Conservation (phyloP, 2,113 vertebrate species). For the Eptesicus fuscus region DNA sequence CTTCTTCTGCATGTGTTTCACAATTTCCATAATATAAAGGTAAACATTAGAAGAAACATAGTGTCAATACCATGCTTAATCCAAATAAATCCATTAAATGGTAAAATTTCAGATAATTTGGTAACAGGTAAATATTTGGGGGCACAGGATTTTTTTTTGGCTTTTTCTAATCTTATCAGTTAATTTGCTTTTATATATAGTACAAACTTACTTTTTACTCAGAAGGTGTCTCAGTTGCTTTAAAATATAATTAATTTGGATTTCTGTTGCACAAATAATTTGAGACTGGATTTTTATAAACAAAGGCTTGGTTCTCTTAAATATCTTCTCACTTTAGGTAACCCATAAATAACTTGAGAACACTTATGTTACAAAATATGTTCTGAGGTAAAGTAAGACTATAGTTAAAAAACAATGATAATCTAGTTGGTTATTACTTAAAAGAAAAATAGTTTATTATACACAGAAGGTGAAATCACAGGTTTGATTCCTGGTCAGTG, state of each 20-base stretch:
- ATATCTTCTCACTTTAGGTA: not conserved
- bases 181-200: not conserved
- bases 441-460: not conserved
- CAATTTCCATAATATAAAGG: not conserved
- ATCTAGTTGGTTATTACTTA: not conserved
- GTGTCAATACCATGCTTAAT: not conserved
- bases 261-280: not conserved
- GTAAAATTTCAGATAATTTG: slow-evolving; percentile 6
- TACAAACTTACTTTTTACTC: not conserved
- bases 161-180: not conserved
- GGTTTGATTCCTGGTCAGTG: not conserved
- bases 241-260: slow-evolving; percentile 1
- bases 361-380: not conserved
- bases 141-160: not conserved
- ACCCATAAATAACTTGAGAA: slow-evolving; percentile 6
- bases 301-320: not conserved
- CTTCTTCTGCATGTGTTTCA: not conserved
- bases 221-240: not conserved
- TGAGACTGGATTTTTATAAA: not conserved
- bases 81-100: not conserved
- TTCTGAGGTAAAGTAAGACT: not conserved
- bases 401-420: not conserved
- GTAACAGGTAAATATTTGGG: not conserved
- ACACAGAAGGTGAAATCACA: not conserved
- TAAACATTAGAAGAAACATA: slow-evolving; percentile 3